Evolutionary conservation across 2,888 invertebrate species (phyloP).

Genomic region (Eristalinus sepulchralis): DNA sequence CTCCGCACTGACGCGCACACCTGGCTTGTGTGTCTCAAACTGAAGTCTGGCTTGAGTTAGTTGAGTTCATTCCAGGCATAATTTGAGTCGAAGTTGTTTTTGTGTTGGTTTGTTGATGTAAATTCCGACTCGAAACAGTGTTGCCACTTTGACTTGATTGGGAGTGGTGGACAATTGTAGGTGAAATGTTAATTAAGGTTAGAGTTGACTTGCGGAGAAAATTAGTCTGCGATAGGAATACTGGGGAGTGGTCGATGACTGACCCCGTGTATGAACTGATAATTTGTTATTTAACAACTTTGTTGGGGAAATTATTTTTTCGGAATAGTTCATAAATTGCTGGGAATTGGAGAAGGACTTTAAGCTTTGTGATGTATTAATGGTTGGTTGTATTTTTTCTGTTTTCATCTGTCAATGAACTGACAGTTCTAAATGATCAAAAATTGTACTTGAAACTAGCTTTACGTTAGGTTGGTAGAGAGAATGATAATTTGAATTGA

Average conservation of each 20-base stretch:
- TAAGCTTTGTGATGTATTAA: too few relatives aligned
- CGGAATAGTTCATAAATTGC: too few relatives aligned
- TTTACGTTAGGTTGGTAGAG: too few relatives aligned
- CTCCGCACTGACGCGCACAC: constrained; percentile 53
- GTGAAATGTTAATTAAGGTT: neutral
- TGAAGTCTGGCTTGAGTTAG: constrained; percentile 41
- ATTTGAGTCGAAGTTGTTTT: constrained; percentile 42
- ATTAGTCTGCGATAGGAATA: neutral
- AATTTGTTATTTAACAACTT: neutral
- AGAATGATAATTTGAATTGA: too few relatives aligned
- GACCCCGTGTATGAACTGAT: neutral
- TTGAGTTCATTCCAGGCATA: constrained; percentile 39
- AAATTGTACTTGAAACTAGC: too few relatives aligned
- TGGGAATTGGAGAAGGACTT: too few relatives aligned
- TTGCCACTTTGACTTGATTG: constrained; percentile 39
- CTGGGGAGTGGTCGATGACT: neutral
- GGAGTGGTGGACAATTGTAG: neutral
- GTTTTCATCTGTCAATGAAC: too few relatives aligned
- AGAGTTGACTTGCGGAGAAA: neutral
- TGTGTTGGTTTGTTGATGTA: neutral
- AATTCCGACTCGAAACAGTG: constrained; percentile 13
- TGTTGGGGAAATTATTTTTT: too few relatives aligned
- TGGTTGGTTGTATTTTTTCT: too few relatives aligned
- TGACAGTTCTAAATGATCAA: too few relatives aligned
- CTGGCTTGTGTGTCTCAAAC: constrained; percentile 49